phyloP scores from a whole-genome alignment of 2,797 vertebrate genomes.

The Paratrypauchen microcephalus region DNA sequence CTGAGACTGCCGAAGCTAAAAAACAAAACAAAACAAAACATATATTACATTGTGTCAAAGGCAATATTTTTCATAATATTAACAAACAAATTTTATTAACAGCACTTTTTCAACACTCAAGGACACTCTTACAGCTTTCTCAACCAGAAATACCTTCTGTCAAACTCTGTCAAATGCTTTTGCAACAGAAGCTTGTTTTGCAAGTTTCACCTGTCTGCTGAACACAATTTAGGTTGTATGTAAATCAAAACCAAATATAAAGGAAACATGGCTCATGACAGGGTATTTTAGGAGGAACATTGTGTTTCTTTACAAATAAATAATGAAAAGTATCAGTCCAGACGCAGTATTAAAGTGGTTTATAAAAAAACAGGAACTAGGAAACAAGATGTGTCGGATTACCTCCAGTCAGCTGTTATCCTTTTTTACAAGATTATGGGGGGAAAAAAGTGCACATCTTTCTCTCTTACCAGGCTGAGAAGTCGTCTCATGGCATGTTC shows the following conservation, averaged over 20 bases:
- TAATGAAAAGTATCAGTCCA: neutral
- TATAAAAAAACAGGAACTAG: slow-evolving; percentile 67
- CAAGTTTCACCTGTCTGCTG: slow-evolving; percentile 38
- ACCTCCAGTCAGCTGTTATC: neutral
- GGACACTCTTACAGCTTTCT: slow-evolving; percentile 29
- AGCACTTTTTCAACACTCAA: no score
- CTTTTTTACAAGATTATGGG: neutral
- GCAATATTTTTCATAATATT: neutral
- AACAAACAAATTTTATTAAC: no score
- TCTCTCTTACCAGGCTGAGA: slow-evolving; percentile 90
- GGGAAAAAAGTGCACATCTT: neutral
- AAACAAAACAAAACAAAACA: slow-evolving; percentile 31
- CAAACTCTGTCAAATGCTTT: slow-evolving; percentile 4
- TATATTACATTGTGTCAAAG: neutral
- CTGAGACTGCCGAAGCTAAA: slow-evolving; percentile 95
- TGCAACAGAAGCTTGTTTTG: slow-evolving; percentile 33
- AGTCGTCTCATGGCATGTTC: slow-evolving; percentile 96
- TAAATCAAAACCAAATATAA: slow-evolving; percentile 11
- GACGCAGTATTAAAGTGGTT: neutral
- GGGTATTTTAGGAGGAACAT: neutral
- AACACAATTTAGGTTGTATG: slow-evolving; percentile 33
- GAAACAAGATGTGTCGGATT: slow-evolving; percentile 67
- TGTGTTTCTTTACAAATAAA: neutral
- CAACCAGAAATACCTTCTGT: slow-evolving; percentile 11
- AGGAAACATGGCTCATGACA: neutral